phyloP scores from a whole-genome alignment of 2,797 vertebrate genomes.

The Pangasius djambal region DNA sequence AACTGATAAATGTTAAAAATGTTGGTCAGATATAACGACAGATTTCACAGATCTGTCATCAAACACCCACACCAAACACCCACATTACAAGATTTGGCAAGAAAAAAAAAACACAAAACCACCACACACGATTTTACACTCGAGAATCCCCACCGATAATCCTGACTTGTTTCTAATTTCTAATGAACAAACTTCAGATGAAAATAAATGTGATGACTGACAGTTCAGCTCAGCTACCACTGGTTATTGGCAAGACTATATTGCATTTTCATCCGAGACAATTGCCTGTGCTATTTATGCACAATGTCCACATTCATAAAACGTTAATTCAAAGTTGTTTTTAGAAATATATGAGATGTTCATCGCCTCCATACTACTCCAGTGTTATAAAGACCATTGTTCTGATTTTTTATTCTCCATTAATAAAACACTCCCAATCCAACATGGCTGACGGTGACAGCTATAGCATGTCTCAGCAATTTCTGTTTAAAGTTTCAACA shows the following conservation, averaged over 20 bases:
- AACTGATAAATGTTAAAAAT: slow-evolving; percentile 11
- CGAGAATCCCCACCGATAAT: background rate
- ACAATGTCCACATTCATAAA: background rate
- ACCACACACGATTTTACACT: background rate
- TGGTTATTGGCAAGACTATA: background rate
- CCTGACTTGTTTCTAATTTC: background rate
- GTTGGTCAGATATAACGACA: background rate
- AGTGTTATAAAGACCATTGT: background rate
- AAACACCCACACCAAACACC: slow-evolving; percentile 7
- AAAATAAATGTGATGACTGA: background rate
- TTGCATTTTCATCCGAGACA: background rate
- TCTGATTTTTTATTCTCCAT: background rate
- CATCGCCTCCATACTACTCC: background rate
- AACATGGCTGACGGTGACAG: background rate
- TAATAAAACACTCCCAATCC: background rate
- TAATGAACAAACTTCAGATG: background rate
- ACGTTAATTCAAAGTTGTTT: background rate
- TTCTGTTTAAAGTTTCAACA: background rate
- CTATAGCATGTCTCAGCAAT: background rate
- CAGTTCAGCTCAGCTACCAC: background rate
- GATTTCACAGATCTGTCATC: slow-evolving; percentile 20
- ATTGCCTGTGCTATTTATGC: background rate
- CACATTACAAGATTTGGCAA: background rate
- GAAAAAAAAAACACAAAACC: background rate
- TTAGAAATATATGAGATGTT: background rate